These are phyloP conservation scores for Micrastur ruficollis DNA, from an alignment of 2,797 vertebrate species.

Conservation along the genomic window DNA sequence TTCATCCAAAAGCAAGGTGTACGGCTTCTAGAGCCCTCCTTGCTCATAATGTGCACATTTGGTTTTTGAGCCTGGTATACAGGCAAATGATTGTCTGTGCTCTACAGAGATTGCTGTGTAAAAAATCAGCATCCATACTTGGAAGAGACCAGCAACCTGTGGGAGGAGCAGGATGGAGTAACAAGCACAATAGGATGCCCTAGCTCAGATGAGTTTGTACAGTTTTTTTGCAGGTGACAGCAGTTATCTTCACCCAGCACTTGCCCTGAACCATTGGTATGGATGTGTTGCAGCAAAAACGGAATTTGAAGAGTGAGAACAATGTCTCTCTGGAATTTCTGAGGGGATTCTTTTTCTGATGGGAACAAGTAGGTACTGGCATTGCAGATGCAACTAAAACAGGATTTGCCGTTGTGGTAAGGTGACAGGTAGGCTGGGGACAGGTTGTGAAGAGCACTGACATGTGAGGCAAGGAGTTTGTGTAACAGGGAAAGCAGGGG, in stretches of 20 bases:
- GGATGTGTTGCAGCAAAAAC: background rate
- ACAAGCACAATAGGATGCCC: accelerated
- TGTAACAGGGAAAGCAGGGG: background rate
- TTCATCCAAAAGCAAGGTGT: background rate
- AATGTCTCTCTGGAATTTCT: background rate
- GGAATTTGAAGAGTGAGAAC: background rate
- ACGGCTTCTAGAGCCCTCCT: background rate
- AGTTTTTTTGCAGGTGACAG: background rate
- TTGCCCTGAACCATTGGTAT: background rate
- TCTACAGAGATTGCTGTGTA: background rate
- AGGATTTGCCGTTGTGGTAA: background rate
- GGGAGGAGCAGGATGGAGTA: background rate
- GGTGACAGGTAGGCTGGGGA: background rate
- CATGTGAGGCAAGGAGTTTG: accelerated
- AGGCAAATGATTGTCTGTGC: accelerated
- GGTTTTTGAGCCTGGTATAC: background rate
- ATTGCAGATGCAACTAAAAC: background rate
- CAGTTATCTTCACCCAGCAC: background rate
- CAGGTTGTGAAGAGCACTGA: background rate
- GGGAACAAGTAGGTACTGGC: background rate
- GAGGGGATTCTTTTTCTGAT: background rate
- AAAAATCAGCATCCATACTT: too few species aligned
- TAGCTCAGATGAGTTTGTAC: too few species aligned
- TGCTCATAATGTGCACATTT: background rate
- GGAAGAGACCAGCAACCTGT: background rate